A percentile compares a stretch with the other conserved stretches of the same genome.
These are phyloP conservation scores for Balanococcus diminutus DNA, from an alignment of 2,888 invertebrate genomes.

Conservation along the genomic window DNA sequence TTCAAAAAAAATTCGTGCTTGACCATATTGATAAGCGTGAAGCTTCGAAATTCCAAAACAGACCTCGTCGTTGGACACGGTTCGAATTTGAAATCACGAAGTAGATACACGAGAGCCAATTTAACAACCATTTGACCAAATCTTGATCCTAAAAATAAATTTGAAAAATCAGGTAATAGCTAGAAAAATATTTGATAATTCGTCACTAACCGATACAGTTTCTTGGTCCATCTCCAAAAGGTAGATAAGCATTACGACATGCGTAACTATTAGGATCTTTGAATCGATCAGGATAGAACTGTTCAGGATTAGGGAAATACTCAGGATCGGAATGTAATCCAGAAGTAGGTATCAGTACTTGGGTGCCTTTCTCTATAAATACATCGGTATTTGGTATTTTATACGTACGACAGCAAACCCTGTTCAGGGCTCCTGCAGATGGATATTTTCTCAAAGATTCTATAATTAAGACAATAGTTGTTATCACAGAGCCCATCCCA, in stretches of 20 bases:
- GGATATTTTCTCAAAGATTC: slow-evolving; percentile 62
- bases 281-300: slow-evolving; percentile 61
- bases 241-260: slow-evolving; percentile 58
- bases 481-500: no score
- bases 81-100: not conserved
- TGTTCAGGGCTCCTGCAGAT: slow-evolving; percentile 59
- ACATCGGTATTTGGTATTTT: slow-evolving; percentile 58
- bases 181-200: not conserved
- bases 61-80: not conserved
- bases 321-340: slow-evolving; percentile 60
- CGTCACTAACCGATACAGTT: slow-evolving; percentile 58
- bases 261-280: slow-evolving; percentile 58
- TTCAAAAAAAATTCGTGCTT: not conserved
- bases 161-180: not conserved
- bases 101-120: not conserved
- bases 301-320: slow-evolving; percentile 60
- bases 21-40: not conserved
- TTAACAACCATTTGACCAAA: slow-evolving; percentile 22
- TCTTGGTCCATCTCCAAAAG: slow-evolving; percentile 59
- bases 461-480: no score
- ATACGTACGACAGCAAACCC: slow-evolving; percentile 59
- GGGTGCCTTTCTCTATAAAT: slow-evolving; percentile 58
- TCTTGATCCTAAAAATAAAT: not conserved
- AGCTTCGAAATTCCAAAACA: not conserved
- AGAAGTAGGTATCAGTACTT: slow-evolving; percentile 59